Conservation (phyloP, 2,888 invertebrate genomes). For the Drosophila paracracens region DNA sequence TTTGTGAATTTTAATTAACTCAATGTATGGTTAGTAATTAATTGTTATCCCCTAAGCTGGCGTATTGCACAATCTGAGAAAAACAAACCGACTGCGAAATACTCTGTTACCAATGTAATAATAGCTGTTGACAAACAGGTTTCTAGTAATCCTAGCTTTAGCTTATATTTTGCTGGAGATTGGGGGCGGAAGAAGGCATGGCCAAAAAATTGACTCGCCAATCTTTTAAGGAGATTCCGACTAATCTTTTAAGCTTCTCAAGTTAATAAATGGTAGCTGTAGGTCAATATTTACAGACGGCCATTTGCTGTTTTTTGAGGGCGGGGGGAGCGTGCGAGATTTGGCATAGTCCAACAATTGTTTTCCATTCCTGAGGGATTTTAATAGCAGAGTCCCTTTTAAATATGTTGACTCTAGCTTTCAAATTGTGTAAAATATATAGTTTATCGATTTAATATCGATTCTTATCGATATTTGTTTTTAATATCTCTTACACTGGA, state of each 20-base stretch:
- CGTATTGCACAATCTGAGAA: neutral
- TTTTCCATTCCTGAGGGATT: neutral
- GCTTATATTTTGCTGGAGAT: too few species aligned
- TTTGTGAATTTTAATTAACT: neutral
- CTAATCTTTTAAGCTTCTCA: too few species aligned
- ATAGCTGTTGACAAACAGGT: neutral
- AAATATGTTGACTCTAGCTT: neutral
- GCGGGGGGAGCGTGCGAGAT: neutral
- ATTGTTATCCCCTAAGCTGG: neutral
- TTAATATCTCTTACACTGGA: neutral
- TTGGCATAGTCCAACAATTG: neutral
- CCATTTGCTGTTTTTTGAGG: neutral
- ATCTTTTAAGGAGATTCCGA: too few species aligned
- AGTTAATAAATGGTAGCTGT: too few species aligned
- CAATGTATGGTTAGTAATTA: constrained; percentile 4
- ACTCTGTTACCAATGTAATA: neutral
- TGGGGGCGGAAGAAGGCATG: too few species aligned
- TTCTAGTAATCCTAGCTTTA: too few species aligned
- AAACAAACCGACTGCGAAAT: neutral
- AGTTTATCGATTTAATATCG: neutral
- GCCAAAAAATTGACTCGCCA: too few species aligned
- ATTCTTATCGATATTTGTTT: neutral
- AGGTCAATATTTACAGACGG: neutral
- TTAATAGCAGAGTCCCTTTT: neutral
- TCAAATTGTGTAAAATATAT: neutral